These are phyloP conservation scores for Cancer borealis DNA, from an alignment of 2,888 invertebrate species.

Conservation along the genomic window DNA sequence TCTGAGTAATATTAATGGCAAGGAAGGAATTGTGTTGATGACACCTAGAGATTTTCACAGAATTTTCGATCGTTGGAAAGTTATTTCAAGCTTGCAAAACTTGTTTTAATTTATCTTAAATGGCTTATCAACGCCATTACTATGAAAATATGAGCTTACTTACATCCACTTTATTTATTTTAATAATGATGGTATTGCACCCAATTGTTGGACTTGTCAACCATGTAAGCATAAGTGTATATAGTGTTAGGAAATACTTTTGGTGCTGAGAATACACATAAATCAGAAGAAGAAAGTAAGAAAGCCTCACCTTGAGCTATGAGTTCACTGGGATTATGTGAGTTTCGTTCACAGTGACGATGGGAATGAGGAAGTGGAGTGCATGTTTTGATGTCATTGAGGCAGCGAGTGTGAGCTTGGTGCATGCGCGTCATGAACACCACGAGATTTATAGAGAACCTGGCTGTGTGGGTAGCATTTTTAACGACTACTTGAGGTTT, in stretches of 20 bases:
- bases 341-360: neutral
- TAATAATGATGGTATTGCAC: neutral
- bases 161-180: neutral
- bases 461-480: neutral
- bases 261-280: neutral
- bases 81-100: neutral
- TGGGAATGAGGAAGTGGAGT: neutral
- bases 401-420: neutral
- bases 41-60: neutral
- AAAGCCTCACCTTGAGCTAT: neutral
- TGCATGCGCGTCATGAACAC: neutral
- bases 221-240: neutral
- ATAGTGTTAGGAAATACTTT: neutral
- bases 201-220: neutral
- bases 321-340: neutral
- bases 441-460: neutral
- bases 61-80: neutral
- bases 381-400: conserved; percentile 8
- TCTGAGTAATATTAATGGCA: neutral
- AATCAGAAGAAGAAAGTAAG: neutral
- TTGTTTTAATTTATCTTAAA: neutral
- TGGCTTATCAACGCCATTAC: neutral
- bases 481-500: neutral
- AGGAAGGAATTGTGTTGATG: neutral
- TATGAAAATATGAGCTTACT: neutral